phyloP scores from a whole-genome alignment of 2,113 vertebrate genomes.

The Willisornis vidua region DNA sequence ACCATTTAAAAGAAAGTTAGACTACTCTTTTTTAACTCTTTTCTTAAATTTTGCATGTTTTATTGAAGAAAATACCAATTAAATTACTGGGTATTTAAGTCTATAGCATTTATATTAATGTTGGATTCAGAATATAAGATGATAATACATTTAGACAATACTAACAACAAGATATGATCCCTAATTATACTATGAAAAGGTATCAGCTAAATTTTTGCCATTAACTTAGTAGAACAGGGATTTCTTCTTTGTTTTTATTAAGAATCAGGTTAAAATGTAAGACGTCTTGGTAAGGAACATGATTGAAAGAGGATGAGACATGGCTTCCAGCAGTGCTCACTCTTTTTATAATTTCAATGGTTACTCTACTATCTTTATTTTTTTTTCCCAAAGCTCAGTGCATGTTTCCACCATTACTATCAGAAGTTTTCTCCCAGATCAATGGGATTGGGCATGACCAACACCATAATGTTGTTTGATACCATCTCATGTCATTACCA shows the following conservation, averaged over 20 bases:
- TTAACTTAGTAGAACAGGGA: not conserved
- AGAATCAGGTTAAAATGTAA: not conserved
- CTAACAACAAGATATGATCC: not conserved
- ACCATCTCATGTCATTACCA: not conserved
- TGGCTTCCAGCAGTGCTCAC: not conserved
- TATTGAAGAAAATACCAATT: not conserved
- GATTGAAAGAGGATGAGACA: fast-evolving
- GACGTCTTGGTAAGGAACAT: not conserved
- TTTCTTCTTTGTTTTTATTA: not conserved
- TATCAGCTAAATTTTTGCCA: not conserved
- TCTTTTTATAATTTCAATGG: not conserved
- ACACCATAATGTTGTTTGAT: not conserved
- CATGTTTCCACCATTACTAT: not conserved
- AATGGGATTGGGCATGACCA: fast-evolving
- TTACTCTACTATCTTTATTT: not conserved
- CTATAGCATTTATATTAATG: not conserved
- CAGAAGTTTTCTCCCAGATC: not conserved
- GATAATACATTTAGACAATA: not conserved
- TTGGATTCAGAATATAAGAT: not conserved
- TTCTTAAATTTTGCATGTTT: not conserved
- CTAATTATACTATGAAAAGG: not conserved
- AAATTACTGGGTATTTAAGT: not conserved
- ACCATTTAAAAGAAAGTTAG: not conserved
- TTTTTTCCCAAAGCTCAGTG: not conserved
- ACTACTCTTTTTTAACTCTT: not conserved